These are phyloP conservation scores for Drosophila burlai DNA, from an alignment of 1,140 invertebrate genomes.

Conservation along the genomic window DNA sequence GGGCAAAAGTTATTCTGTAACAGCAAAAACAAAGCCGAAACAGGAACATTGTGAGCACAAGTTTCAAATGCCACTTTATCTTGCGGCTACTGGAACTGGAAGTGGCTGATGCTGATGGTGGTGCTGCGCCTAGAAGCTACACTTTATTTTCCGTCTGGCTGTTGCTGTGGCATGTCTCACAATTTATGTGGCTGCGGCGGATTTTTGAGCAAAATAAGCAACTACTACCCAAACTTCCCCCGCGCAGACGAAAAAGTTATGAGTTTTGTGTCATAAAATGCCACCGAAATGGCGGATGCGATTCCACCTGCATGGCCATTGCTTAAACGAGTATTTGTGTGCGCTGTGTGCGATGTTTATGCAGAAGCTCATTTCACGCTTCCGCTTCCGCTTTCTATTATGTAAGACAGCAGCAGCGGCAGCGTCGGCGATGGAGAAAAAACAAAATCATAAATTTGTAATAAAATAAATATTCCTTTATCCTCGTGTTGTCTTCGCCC, in stretches of 20 bases:
- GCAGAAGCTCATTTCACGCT: slow-evolving; percentile 82
- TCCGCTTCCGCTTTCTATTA: slow-evolving; percentile 79
- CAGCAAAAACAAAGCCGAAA: slow-evolving; percentile 32
- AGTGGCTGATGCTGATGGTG: slow-evolving; percentile 13
- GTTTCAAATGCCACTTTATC: slow-evolving; percentile 81
- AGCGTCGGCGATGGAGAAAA: slow-evolving; percentile 41
- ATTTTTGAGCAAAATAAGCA: slow-evolving; percentile 81
- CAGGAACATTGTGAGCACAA: slow-evolving; percentile 57
- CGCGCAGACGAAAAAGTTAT: slow-evolving; percentile 62
- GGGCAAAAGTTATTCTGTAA: slow-evolving; percentile 40
- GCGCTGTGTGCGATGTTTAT: slow-evolving; percentile 62
- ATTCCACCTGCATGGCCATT: slow-evolving; percentile 65
- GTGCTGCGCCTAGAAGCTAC: slow-evolving; percentile 49
- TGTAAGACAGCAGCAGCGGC: slow-evolving; percentile 31
- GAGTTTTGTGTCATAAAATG: slow-evolving; percentile 79
- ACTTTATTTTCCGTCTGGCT: slow-evolving; percentile 55
- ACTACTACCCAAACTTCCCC: slow-evolving; percentile 16
- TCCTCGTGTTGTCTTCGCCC: slow-evolving; percentile 51
- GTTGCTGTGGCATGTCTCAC: slow-evolving; percentile 51
- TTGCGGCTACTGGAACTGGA: slow-evolving; percentile 41
- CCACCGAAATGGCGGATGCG: slow-evolving; percentile 52
- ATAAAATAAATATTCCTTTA: slow-evolving; percentile 83
- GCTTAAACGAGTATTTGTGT: slow-evolving; percentile 41
- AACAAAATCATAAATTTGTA: slow-evolving; percentile 83
- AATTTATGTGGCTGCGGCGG: slow-evolving; percentile 69